A percentile compares a stretch with the other conserved stretches of the same genome.
Evolutionary conservation across 2,888 invertebrate species (phyloP).

Genomic region (Acronicta aceris): DNA sequence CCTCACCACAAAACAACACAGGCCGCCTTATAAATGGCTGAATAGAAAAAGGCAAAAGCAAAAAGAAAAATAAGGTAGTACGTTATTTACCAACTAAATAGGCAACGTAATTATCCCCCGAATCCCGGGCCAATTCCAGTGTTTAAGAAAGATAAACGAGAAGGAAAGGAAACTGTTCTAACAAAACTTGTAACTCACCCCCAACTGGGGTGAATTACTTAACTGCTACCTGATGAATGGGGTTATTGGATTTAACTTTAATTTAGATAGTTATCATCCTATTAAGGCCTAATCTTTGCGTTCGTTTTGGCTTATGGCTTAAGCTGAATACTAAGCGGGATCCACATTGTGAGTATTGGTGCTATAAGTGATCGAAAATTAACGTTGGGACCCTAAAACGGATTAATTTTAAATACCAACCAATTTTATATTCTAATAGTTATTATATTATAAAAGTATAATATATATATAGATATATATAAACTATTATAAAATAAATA

Average conservation of each 20-base stretch:
- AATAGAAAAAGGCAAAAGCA: constrained; percentile 59
- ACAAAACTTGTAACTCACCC: constrained; percentile 78
- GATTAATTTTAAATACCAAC: constrained; percentile 12
- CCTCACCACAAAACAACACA: constrained; percentile 34
- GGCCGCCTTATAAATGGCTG: constrained; percentile 40
- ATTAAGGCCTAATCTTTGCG: constrained; percentile 52
- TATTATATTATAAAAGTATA: too few species aligned
- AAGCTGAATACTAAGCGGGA: constrained; percentile 38
- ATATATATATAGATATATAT: too few species aligned
- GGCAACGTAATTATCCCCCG: constrained; percentile 84
- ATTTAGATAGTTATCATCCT: constrained; percentile 62
- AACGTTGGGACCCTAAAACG: constrained; percentile 24
- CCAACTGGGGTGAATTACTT: constrained; percentile 70
- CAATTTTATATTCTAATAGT: too few species aligned
- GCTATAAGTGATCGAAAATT: constrained; percentile 23
- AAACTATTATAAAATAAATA: too few species aligned
- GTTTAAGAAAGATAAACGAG: constrained; percentile 89
- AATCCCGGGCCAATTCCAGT: constrained; percentile 85
- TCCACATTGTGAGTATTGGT: constrained; percentile 26
- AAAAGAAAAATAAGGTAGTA: constrained; percentile 70
- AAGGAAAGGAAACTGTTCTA: constrained; percentile 81
- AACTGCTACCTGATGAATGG: constrained; percentile 61
- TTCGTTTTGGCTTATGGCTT: constrained; percentile 45
- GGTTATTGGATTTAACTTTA: constrained; percentile 66
- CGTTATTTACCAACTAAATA: constrained; percentile 79